Evolutionary conservation across 2,888 invertebrate genomes (phyloP).

Genomic region (Tyria jacobaeae): DNA sequence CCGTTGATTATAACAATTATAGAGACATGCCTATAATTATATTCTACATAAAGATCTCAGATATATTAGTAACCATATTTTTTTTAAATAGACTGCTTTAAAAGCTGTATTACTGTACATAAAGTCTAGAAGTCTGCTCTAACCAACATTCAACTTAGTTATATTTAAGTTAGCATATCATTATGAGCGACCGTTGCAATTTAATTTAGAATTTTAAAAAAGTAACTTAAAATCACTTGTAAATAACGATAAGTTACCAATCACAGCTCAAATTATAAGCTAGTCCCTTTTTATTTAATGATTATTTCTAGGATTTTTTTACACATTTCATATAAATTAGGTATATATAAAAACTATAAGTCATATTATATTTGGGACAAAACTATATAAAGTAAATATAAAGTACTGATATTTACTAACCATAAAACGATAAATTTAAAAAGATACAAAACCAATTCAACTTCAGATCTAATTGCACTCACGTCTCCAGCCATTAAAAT

Average conservation of each 20-base stretch:
- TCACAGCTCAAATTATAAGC: constrained; percentile 34
- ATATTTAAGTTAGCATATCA: neutral
- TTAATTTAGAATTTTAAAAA: neutral
- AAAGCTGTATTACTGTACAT: constrained; percentile 26
- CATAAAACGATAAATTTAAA: neutral
- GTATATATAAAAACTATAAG: neutral
- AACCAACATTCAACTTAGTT: neutral
- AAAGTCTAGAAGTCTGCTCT: neutral
- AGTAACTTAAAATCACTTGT: neutral
- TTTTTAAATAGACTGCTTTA: constrained; percentile 29
- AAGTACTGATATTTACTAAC: neutral
- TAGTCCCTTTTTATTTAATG: neutral
- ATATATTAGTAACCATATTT: constrained; percentile 46
- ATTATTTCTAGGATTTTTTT: neutral
- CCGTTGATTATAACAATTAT: neutral
- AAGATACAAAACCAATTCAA: neutral
- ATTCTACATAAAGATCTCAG: constrained; percentile 45
- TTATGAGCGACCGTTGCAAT: constrained; percentile 1
- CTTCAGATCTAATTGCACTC: constrained; percentile 8
- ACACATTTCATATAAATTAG: neutral
- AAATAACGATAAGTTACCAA: constrained; percentile 20
- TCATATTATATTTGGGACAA: neutral
- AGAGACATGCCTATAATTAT: constrained; percentile 21
- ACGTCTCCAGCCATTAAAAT: constrained; percentile 10
- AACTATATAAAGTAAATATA: neutral